A percentile compares a stretch with the other conserved stretches of the same genome.
These are phyloP conservation scores for Drosophila nebulosa DNA, from an alignment of 1,140 invertebrate genomes.

Conservation along the genomic window DNA sequence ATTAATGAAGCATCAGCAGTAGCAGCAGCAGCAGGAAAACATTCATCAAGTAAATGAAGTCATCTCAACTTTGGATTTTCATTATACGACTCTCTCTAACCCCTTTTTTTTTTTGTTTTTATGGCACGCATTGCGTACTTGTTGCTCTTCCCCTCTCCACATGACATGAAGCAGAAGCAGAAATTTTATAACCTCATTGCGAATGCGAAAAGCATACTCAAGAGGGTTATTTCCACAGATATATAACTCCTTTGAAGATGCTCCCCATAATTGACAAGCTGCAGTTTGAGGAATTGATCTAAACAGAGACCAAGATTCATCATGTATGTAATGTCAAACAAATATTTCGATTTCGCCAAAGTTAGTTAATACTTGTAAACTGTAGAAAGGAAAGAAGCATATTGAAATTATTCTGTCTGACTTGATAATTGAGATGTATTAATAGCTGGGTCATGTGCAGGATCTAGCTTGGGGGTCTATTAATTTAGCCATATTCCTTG, in stretches of 20 bases:
- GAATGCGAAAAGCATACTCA: slow-evolving; percentile 36
- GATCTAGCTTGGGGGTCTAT: too few species aligned
- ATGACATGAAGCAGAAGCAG: background rate
- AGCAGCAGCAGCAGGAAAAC: slow-evolving; percentile 48
- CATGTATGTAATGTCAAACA: too few species aligned
- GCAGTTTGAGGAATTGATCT: slow-evolving; percentile 24
- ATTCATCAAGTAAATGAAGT: slow-evolving; percentile 63
- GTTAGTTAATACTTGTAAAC: too few species aligned
- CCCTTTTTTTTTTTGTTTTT: slow-evolving; percentile 2
- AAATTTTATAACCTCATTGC: slow-evolving; percentile 31
- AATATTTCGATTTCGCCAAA: too few species aligned
- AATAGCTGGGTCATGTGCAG: too few species aligned
- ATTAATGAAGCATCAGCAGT: slow-evolving; percentile 65
- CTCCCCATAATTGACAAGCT: slow-evolving; percentile 39
- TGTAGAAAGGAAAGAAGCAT: too few species aligned
- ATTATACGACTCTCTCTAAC: background rate
- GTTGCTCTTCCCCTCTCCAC: slow-evolving; percentile 31
- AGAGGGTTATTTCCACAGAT: background rate
- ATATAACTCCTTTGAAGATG: slow-evolving; percentile 1
- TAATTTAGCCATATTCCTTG: too few species aligned
- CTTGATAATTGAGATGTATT: too few species aligned
- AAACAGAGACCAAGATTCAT: background rate
- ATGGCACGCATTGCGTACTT: slow-evolving; percentile 45
- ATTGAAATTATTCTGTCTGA: too few species aligned
- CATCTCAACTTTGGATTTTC: background rate